Base-by-base conservation (phyloP, 1,140 invertebrate genomes). In the Trichonephila inaurata region DNA sequence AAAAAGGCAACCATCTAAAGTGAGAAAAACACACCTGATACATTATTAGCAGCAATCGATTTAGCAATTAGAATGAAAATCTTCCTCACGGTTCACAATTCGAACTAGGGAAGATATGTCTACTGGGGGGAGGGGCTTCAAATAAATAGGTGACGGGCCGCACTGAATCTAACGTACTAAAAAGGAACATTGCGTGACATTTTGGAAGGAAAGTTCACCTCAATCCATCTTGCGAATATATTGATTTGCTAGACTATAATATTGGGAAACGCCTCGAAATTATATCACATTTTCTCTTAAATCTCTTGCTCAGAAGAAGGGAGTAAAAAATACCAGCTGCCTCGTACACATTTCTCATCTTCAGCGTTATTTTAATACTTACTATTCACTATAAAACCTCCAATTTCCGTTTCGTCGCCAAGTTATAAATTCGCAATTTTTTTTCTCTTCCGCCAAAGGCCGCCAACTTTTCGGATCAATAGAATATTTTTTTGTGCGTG, bases 251-350 rank as follows among this genome's bases (percentile, higher is more conserved):
- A 4, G 10, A 44, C 51, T 58, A 60, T 58, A 58, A 60, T 85
- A 85, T 85, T 44, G 82, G 82, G 82, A 85, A 60, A 85, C 82
- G 82, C 82, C 82, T 85, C 58, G 58, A 85, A 77, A 77, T 77
- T 77, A 77, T 77, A 33, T 77, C 72, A 77, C 33, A 77, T 40
- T 77, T 77, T 77, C 72, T 77, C 28, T 12, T 18, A 77, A 77
- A 40, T 28, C 28, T 19, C 33, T 77, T 40, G 18, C 14, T 16
- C 0, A 72, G 16, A 72, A 72, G 24, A 72, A 40, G 33, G 4
- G 21, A 6, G 18, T 3, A 72, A 33, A 72, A 77, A 40, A 4
- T 77, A 16, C n/a, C 66, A 69, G n/a, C 24, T 69, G 66, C 66
- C n/a, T 24, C 21, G 66, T 77, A 5, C 72, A 33, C 28, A 77